These are phyloP conservation scores for Acanthacorydalis orientalis DNA, from an alignment of 2,888 invertebrate genomes.

Conservation along the genomic window DNA sequence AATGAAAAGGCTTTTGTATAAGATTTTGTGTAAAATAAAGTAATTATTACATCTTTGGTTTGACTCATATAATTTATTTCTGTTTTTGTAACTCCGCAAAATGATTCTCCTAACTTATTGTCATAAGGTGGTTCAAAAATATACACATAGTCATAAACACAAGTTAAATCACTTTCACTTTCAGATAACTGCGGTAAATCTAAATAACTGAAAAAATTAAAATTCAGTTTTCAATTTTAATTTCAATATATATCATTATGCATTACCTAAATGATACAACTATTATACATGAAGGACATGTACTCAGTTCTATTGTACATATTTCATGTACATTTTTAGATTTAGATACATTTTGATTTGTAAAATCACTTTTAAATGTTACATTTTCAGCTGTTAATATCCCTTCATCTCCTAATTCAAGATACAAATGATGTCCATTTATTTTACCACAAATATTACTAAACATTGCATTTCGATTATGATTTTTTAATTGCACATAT, in stretches of 20 bases:
- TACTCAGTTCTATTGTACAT: slow-evolving; percentile 47
- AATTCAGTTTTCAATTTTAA: neutral
- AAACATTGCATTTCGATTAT: slow-evolving; percentile 6
- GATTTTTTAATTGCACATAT: neutral
- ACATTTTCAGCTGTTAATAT: slow-evolving; percentile 20
- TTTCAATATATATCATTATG: slow-evolving; percentile 9
- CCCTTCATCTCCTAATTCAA: slow-evolving; percentile 24
- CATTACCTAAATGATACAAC: slow-evolving; percentile 29
- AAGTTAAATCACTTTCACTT: slow-evolving; percentile 7
- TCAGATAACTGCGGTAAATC: too few relatives aligned
- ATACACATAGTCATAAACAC: slow-evolving; percentile 44
- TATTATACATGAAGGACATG: slow-evolving; percentile 52
- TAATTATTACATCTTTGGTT: slow-evolving; percentile 39
- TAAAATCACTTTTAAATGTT: slow-evolving; percentile 8
- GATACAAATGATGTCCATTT: slow-evolving; percentile 21
- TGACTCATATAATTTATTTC: slow-evolving; percentile 34
- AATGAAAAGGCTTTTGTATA: slow-evolving; percentile 44
- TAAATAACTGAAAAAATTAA: slow-evolving; percentile 11
- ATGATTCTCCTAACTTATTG: slow-evolving; percentile 38
- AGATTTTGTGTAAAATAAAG: slow-evolving; percentile 37
- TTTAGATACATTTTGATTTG: neutral
- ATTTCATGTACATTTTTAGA: slow-evolving; percentile 20
- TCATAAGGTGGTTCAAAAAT: slow-evolving; percentile 48
- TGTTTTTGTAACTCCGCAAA: slow-evolving; percentile 31
- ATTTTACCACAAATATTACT: slow-evolving; percentile 20